phyloP scores from a whole-genome alignment of 1,140 invertebrate species.

The Anthonomus grandis region DNA sequence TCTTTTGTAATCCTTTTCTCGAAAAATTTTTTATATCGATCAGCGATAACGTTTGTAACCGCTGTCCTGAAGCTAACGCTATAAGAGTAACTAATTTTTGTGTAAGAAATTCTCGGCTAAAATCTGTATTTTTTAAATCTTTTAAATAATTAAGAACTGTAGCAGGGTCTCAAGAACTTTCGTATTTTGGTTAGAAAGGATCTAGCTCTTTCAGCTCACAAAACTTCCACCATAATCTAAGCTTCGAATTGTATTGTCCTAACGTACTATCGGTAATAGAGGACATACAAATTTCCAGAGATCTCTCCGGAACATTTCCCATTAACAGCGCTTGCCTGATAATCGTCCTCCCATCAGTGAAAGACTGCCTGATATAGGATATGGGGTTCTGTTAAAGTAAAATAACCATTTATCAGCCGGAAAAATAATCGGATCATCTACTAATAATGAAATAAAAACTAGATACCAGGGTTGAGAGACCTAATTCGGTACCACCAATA shows the following conservation, averaged over 20 bases:
- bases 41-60: background rate
- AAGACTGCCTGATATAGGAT: conserved; percentile 5
- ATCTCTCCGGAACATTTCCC: background rate
- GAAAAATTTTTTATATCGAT: background rate
- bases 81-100: conserved; percentile 2
- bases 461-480: conserved; percentile 38
- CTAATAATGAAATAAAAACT: conserved; percentile 1
- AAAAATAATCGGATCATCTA: background rate
- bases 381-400: conserved; percentile 21
- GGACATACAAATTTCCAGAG: too few species aligned
- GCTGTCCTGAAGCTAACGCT: background rate
- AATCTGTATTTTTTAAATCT: conserved; percentile 6
- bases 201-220: background rate
- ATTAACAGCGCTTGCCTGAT: background rate
- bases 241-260: conserved; percentile 3
- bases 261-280: background rate
- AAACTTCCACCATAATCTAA: conserved; percentile 10
- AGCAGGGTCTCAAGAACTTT: conserved; percentile 3
- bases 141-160: too few species aligned
- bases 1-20: background rate
- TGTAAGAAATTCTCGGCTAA: background rate
- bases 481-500: conserved; percentile 41
- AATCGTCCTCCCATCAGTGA: background rate
- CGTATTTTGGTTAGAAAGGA: conserved; percentile 2
- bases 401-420: conserved; percentile 10